Base-by-base conservation (phyloP, 2,797 vertebrate species). In the Xenops minutus region DNA sequence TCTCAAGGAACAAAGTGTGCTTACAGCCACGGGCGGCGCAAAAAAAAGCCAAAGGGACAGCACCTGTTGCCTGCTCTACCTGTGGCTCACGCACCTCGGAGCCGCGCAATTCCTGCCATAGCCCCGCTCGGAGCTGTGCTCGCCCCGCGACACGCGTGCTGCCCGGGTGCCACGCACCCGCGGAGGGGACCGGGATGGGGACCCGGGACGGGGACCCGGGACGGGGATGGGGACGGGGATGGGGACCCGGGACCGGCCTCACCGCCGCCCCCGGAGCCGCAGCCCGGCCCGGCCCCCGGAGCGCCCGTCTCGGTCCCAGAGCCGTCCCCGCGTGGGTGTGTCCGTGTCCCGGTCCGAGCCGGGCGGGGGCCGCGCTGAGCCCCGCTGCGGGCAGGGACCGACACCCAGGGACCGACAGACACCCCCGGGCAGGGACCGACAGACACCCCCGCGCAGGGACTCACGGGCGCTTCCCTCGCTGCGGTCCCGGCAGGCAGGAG, bases 21-120 rank as follows among this genome's bases (percentile, higher is more conserved):
- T 14, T 11, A 46, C 44, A 75, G 22, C 39, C 12, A 39, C 0
- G 32, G 43, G n/a, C 51, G 69, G 36, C 19, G 2, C 32, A 29
- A 23, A 51, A 36, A 36, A n/a, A 32, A 32, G 17, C 7, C 7
- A 26, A 62, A 17, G 0, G 5, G 32, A 22, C 34, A 14, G 44
- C 73, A 94, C 91, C 69, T 94, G 92, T 92, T 94, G 91, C 66
- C 68, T 3, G 1, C 16, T 32, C 39, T 30, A 91, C 94, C 89
- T 82, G 87, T 79, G 58, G 78, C 87, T 82, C 76, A 27, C 4
- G 1, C 62, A 44, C 8, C 37, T 14, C 11, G 2, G 9, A 19
- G n/a, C 23, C 69, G 9, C 44, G 3, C 9, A 5, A 2, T 0
- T n/a, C 27, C 48, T 6, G 21, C 44, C 44, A 9, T 7, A 12